A percentile compares a stretch with the other conserved stretches of the same genome.
phyloP scores from a whole-genome alignment of 1,140 invertebrate genomes.

The Drosophila fuyamai region DNA sequence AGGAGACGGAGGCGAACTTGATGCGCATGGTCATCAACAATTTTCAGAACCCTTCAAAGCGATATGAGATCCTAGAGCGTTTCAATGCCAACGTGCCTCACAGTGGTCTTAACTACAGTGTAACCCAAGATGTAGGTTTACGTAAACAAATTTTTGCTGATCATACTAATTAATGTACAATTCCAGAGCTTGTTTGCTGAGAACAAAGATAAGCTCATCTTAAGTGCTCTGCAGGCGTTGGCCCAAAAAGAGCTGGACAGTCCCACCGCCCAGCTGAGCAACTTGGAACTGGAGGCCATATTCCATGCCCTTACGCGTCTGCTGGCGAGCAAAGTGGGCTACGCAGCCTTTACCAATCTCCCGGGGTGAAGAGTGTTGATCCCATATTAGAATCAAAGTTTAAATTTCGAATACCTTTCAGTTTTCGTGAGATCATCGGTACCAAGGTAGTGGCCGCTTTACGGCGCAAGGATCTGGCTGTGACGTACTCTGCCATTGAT shows the following conservation, averaged over 20 bases:
- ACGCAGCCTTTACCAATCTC: conserved; percentile 96
- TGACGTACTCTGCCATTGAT: conserved; percentile 98
- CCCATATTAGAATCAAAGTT: not conserved
- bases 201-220: conserved; percentile 99
- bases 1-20: conserved; percentile 95
- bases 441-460: conserved; percentile 96
- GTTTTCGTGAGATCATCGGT: conserved; percentile 97
- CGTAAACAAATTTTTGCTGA: too few species aligned
- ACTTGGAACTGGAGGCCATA: conserved; percentile 93
- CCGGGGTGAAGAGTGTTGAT: conserved; percentile 88
- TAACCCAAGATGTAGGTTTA: conserved; percentile 95
- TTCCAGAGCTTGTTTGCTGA: conserved; percentile 96
- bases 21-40: conserved; percentile 85
- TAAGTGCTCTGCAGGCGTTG: conserved; percentile 90
- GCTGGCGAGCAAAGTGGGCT: conserved; percentile 98
- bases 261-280: conserved; percentile 85
- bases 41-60: conserved; percentile 75
- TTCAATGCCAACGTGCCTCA: conserved; percentile 99
- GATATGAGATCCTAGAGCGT: conserved; percentile 92
- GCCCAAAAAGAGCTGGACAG: conserved; percentile 90
- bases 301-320: conserved; percentile 97
- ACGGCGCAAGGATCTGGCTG: conserved; percentile 93
- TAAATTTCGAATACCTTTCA: conserved; percentile 72
- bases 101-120: conserved; percentile 97
- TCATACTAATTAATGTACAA: not conserved